Conservation (phyloP, 2,113 vertebrate genomes). For the Brienomyrus longianalis region DNA sequence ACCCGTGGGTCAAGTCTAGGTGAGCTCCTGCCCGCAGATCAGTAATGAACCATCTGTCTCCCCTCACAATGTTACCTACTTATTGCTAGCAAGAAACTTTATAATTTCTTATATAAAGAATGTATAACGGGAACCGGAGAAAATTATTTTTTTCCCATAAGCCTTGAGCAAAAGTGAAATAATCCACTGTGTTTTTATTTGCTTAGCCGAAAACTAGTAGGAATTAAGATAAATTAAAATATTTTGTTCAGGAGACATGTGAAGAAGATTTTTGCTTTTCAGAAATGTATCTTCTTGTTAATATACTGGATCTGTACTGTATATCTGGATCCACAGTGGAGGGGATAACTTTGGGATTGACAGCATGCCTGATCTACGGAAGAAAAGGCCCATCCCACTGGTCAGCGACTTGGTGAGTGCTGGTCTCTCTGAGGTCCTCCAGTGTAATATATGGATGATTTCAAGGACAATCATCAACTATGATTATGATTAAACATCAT, state of each 20-base stretch:
- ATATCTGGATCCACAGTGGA: slow-evolving; percentile 55
- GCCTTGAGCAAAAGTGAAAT: background rate
- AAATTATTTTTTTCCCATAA: background rate
- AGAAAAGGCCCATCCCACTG: slow-evolving; percentile 82
- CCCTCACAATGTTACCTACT: background rate
- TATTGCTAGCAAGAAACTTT: background rate
- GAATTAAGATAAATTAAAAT: background rate
- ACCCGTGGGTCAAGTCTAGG: slow-evolving; percentile 82
- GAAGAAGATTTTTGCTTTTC: background rate
- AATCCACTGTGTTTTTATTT: background rate
- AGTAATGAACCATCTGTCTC: background rate
- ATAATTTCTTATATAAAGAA: background rate
- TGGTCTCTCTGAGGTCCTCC: background rate
- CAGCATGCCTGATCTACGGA: slow-evolving; percentile 90
- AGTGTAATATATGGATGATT: background rate
- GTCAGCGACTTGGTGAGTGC: slow-evolving; percentile 92
- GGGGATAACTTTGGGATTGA: slow-evolving; percentile 89
- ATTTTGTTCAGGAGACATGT: background rate
- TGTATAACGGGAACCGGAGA: background rate
- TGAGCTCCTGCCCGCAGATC: slow-evolving; percentile 53
- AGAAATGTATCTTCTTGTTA: background rate
- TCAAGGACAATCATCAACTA: background rate
- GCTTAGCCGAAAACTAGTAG: background rate
- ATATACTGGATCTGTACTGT: background rate
- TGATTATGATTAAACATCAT: background rate